Evolutionary conservation across 2,797 vertebrate species (phyloP).

Genomic region (Denticeps clupeoides): DNA sequence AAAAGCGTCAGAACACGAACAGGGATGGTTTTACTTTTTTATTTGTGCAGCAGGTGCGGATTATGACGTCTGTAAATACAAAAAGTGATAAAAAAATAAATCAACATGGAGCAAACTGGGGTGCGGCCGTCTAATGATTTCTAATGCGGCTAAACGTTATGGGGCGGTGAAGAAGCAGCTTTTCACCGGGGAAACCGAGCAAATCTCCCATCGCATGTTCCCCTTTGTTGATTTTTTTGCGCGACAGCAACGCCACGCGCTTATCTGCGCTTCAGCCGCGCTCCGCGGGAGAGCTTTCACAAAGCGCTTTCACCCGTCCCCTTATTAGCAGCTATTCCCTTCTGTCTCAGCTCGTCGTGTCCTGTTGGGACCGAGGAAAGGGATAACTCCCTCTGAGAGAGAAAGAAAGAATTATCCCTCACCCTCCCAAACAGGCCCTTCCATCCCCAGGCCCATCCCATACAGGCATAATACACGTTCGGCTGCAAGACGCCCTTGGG

Average conservation of each 20-base stretch:
- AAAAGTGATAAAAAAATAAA: too few relatives aligned
- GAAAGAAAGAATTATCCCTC: background rate
- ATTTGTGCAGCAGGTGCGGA: too few relatives aligned
- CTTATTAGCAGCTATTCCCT: constrained; percentile 56
- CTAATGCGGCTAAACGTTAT: constrained; percentile 59
- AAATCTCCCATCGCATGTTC: constrained; percentile 63
- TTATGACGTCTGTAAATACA: too few relatives aligned
- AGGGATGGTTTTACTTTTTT: too few relatives aligned
- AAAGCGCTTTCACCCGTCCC: constrained; percentile 53
- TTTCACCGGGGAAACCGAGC: constrained; percentile 47
- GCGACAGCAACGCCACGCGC: constrained; percentile 54
- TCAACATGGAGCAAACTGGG: too few relatives aligned
- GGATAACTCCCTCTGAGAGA: background rate
- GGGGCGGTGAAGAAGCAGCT: constrained; percentile 42
- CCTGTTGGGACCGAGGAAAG: constrained; percentile 39
- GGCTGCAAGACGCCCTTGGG: too few relatives aligned
- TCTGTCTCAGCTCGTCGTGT: constrained; percentile 39
- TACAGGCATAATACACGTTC: too few relatives aligned
- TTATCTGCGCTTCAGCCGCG: constrained; percentile 59
- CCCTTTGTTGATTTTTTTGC: constrained; percentile 62
- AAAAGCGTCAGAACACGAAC: too few relatives aligned
- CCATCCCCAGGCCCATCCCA: too few relatives aligned
- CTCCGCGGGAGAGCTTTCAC: constrained; percentile 51
- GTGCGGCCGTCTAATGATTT: constrained; percentile 67
- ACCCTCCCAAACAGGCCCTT: too few relatives aligned